Evolutionary conservation across 2,113 vertebrate species (phyloP).

Genomic region (Pseudopipra pipra): DNA sequence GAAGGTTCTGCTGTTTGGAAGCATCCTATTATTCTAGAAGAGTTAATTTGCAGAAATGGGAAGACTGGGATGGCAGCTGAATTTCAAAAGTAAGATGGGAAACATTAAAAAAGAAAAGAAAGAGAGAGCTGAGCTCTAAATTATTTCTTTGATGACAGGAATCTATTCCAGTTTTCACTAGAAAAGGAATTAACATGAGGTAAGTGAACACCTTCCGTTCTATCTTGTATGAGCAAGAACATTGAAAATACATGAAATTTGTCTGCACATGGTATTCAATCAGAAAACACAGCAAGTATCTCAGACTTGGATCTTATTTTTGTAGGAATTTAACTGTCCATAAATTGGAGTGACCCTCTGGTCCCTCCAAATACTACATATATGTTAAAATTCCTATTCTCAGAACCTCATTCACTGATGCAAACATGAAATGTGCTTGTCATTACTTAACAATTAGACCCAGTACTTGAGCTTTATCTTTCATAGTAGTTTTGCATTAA

Average conservation of each 20-base stretch:
- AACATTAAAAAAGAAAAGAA: not conserved
- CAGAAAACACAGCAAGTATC: not conserved
- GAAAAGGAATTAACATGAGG: not conserved
- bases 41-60: not conserved
- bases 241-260: not conserved
- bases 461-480: not conserved
- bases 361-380: not conserved
- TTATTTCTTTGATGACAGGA: not conserved
- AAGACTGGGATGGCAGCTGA: not conserved
- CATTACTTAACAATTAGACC: not conserved
- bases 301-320: not conserved
- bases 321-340: not conserved
- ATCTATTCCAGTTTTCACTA: not conserved
- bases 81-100: not conserved
- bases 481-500: not conserved
- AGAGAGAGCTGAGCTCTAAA: not conserved
- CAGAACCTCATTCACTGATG: not conserved
- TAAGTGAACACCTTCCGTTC: not conserved
- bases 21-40: not conserved
- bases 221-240: not conserved
- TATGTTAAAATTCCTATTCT: not conserved
- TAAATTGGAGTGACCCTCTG: not conserved
- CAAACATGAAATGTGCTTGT: not conserved
- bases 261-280: not conserved
- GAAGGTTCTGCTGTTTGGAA: not conserved